Evolutionary conservation across 2,113 vertebrate genomes (phyloP).

Genomic region (Polypterus senegalus): DNA sequence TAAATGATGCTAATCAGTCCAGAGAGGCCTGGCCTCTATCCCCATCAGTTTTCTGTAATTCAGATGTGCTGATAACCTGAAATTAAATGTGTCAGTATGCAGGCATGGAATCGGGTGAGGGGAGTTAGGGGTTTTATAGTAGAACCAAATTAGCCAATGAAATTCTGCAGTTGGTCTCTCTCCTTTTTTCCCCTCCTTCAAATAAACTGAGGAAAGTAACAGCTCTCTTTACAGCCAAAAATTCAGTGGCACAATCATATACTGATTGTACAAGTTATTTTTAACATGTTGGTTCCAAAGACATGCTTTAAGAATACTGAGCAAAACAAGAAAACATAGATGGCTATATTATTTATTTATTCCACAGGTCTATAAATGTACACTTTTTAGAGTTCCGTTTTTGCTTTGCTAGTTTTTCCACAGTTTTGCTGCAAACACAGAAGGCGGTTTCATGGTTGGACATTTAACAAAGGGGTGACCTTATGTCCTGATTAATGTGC

Average conservation of each 20-base stretch:
- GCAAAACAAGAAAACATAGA: no score
- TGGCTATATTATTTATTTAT: no score
- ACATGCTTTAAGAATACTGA: no score
- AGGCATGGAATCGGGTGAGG: conserved; percentile 34
- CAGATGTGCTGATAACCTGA: conserved; percentile 89
- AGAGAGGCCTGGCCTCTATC: conserved; percentile 79
- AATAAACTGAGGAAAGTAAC: no score
- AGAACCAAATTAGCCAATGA: conserved; percentile 48
- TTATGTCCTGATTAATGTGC: conserved; percentile 30
- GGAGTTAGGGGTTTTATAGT: conserved; percentile 41
- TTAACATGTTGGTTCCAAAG: neutral
- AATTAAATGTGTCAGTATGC: conserved; percentile 83
- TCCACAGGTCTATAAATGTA: no score
- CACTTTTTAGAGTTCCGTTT: no score
- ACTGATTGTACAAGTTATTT: conserved; percentile 7
- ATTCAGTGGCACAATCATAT: conserved; percentile 14
- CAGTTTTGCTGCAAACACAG: no score
- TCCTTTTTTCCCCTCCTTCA: no score
- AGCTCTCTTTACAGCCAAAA: conserved; percentile 5
- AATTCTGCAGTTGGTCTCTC: neutral
- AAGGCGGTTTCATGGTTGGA: no score
- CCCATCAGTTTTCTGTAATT: conserved; percentile 80
- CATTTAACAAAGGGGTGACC: conserved; percentile 24
- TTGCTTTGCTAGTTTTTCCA: no score
- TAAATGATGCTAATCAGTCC: conserved; percentile 97